These are phyloP conservation scores for Hydraecia micacea DNA, from an alignment of 2,888 invertebrate species.

Conservation along the genomic window DNA sequence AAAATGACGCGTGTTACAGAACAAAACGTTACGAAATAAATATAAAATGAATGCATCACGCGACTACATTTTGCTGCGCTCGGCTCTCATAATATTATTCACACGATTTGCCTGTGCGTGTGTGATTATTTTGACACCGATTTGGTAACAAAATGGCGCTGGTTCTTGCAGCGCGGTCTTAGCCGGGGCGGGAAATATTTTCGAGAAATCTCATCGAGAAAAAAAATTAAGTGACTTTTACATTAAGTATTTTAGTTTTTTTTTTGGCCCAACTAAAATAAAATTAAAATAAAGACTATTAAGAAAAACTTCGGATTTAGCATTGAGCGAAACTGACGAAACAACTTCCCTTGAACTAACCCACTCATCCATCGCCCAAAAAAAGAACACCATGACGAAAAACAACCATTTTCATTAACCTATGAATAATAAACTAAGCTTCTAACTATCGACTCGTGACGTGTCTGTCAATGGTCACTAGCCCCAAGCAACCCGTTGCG, in stretches of 20 bases:
- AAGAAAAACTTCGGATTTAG: not conserved
- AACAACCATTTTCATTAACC: constrained; percentile 14
- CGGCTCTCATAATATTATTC: constrained; percentile 19
- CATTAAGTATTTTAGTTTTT: not conserved
- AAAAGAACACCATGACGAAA: constrained; percentile 3
- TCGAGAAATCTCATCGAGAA: not conserved
- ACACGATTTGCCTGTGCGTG: constrained; percentile 13
- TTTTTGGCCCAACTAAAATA: not conserved
- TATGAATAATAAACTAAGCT: not conserved
- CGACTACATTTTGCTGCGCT: not conserved
- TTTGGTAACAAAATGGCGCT: not conserved
- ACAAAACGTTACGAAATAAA: constrained; percentile 40
- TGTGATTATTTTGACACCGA: constrained; percentile 16
- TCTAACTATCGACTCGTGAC: constrained; percentile 67
- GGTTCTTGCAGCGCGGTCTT: not conserved
- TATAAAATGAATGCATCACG: constrained; percentile 37
- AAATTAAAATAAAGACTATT: not conserved
- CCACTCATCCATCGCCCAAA: constrained; percentile 13
- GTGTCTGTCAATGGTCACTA: constrained; percentile 72
- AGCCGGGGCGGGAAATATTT: not conserved
- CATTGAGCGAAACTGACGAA: not conserved
- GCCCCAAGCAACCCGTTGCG: constrained; percentile 77
- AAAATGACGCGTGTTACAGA: constrained; percentile 5
- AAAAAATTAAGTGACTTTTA: not conserved
- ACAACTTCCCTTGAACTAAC: constrained; percentile 7